Base-by-base conservation (phyloP, 1,140 invertebrate genomes). In the Zaprionus tsacasi region DNA sequence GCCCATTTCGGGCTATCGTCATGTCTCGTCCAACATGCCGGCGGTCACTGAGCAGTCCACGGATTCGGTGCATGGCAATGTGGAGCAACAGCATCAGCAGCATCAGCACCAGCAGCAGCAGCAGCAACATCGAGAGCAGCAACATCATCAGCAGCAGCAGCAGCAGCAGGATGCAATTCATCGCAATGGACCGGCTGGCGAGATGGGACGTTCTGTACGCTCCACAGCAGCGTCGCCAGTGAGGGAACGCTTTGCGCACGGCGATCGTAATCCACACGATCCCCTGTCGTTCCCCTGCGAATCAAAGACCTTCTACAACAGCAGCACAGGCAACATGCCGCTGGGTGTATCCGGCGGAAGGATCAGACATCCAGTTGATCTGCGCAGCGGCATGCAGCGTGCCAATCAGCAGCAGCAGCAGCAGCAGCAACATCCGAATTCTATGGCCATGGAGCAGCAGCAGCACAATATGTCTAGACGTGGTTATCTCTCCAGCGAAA, bases 221-320 rank as follows among this genome's bases (percentile, higher is more conserved):
- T 36, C 58, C 5, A 7, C 66, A 8, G n/a, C 58, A 40, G 38
- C 15, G 30, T 17, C 27, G 5, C 40, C 48, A n/a, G 48, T 63
- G 13, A 60, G 78, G 11, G 82, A 86, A 1, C 70, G 75, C 15
- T 69, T 59, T 33, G 65, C 45, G 7, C 50, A 59, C 5, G 75
- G 54, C 2, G 59, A 80, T 13, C 78, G 40, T 45, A n/a, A 81
- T 25, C 38, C 52, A 5, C 30, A 73, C 35, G 48, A 35, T 0
- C 35, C 66, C 0, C 10, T 70, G 17, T n/a, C 54, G 0, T 75
- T 57, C 40, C 63, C 78, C n/a, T 55, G 77, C n/a, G 82, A 85
- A 7, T 88, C 82, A 0, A 82, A 89, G 50, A 61, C 72, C 0
- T 87, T 60, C 57, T 83, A 87, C 54, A 87, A 87, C 30, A 87